Evolutionary conservation across 2,113 vertebrate species (phyloP).

Genomic region (Chaetops frenatus): DNA sequence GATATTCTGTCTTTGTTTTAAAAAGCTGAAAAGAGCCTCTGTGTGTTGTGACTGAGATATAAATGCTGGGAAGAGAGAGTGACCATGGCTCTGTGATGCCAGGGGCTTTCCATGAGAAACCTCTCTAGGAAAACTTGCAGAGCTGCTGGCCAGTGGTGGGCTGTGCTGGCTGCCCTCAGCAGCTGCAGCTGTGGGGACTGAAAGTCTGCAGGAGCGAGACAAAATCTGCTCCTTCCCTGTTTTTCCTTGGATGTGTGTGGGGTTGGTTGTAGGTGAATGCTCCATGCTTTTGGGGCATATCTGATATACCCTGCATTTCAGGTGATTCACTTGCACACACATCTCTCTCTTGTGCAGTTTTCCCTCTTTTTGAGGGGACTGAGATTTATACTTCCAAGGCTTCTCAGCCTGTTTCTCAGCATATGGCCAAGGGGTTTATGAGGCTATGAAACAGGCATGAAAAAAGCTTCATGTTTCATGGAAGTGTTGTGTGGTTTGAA

Average conservation of each 20-base stretch:
- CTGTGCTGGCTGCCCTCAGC: neutral
- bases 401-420: neutral
- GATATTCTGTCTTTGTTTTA: neutral
- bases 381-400: neutral
- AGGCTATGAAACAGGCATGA: neutral
- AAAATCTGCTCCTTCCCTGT: neutral
- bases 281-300: fast-evolving
- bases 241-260: fast-evolving
- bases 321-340: neutral
- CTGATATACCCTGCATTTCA: neutral
- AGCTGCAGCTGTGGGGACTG: neutral
- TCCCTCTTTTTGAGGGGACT: neutral
- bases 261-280: neutral
- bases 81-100: neutral
- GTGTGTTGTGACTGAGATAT: fast-evolving
- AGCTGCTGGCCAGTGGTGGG: neutral
- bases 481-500: neutral
- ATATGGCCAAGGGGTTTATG: neutral
- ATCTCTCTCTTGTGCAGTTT: neutral
- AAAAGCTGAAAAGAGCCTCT: neutral
- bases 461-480: neutral
- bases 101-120: neutral
- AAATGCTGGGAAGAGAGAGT: neutral
- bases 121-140: neutral
- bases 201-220: neutral